Percentiles rank a stretch among this genome's conserved stretches.
phyloP scores from a whole-genome alignment of 2,888 invertebrate species.

The Cantharis lateralis region DNA sequence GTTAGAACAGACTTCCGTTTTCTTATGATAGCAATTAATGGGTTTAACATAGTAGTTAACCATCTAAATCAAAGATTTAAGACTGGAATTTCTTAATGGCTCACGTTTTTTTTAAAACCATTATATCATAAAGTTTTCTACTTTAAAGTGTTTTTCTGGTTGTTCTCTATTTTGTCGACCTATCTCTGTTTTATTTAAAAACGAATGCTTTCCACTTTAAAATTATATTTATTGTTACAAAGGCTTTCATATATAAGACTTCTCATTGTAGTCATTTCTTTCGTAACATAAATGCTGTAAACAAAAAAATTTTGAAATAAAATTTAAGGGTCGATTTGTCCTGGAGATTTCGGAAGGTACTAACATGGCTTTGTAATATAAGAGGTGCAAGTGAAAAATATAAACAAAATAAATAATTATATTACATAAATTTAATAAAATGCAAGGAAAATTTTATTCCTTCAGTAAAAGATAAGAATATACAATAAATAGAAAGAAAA shows the following conservation, averaged over 20 bases:
- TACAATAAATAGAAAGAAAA: background rate
- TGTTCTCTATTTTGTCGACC: background rate
- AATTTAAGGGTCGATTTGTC: background rate
- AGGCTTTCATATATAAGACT: background rate
- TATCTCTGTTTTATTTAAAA: background rate
- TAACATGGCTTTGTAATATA: background rate
- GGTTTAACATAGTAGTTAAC: background rate
- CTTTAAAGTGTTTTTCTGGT: background rate
- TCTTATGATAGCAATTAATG: background rate
- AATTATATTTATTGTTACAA: background rate
- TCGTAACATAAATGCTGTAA: background rate
- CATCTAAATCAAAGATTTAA: background rate
- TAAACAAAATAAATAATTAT: too few relatives aligned
- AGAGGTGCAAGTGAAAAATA: background rate
- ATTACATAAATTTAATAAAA: background rate
- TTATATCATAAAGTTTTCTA: too few relatives aligned
- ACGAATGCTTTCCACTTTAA: background rate
- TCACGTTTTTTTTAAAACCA: background rate
- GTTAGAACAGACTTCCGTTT: background rate
- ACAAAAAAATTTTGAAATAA: background rate
- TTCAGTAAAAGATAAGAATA: background rate
- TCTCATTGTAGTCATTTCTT: background rate
- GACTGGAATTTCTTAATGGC: background rate
- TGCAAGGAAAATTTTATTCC: background rate
- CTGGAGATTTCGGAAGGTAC: background rate